These are phyloP conservation scores for Rousettus leschenaultii DNA, from an alignment of 2,113 vertebrate genomes.

Conservation along the genomic window DNA sequence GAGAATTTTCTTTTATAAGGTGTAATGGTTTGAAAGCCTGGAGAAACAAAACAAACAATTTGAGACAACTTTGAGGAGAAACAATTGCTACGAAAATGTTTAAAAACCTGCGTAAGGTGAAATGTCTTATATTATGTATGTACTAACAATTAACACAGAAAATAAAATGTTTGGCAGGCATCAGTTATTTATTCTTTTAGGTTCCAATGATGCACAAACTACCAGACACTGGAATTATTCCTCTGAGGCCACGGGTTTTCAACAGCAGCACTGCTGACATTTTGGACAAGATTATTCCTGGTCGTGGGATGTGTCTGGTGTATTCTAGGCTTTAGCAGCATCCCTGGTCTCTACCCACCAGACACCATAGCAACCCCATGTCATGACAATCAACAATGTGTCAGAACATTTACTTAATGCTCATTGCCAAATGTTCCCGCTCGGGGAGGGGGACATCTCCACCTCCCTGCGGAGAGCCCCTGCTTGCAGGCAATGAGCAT, in stretches of 20 bases:
- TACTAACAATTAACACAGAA: neutral
- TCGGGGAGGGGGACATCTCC: too few relatives aligned
- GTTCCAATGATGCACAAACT: neutral
- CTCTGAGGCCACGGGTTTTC: neutral
- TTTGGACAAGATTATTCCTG: neutral
- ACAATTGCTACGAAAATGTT: neutral
- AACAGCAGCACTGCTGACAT: neutral
- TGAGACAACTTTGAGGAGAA: neutral
- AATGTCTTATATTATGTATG: neutral
- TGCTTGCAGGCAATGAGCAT: neutral
- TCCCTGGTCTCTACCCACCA: neutral
- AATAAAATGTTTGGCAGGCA: neutral
- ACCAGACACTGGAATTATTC: neutral
- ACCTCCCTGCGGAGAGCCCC: neutral
- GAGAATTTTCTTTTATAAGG: neutral
- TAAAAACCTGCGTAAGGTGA: neutral
- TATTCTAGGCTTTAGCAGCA: too few relatives aligned
- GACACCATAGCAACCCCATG: neutral
- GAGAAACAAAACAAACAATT: constrained; percentile 35
- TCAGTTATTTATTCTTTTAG: neutral
- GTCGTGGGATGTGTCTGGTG: neutral
- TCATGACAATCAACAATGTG: neutral
- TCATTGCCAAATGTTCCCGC: neutral
- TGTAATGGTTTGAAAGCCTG: neutral
- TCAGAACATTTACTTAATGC: neutral